Base-by-base conservation (phyloP, 2,113 vertebrate genomes). In the Catharus fuscescens region DNA sequence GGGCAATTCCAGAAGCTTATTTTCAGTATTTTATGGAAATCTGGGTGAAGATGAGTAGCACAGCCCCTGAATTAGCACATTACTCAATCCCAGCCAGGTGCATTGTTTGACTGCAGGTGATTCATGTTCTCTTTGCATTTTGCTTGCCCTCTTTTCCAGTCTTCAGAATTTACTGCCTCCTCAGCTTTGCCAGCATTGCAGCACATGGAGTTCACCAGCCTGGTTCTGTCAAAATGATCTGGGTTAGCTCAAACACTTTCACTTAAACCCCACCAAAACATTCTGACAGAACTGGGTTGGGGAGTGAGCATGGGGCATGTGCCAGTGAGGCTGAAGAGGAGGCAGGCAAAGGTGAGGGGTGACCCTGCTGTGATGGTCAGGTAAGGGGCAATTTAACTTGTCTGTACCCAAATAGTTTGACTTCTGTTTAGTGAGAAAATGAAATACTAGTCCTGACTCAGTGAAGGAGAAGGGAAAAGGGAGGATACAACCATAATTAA, bases 141-240 rank as follows among this genome's bases (percentile, higher is more conserved):
- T 48, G 7, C 76, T 88, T 93, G 54, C 62, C 17, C 21, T 73
- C 64, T 62, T 80, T 85, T 80, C 54, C 32, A 66, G 18, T 44
- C 38, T 42, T 70, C 14, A 5, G 20, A 15, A 34, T 54, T 83
- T 66, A 29, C 72, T 80, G 32, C 29, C 59, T 38, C 40, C 92
- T 70, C 50, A 80, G 71, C 72, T 73, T 56, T 77, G 42, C 71
- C 67, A 82, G 54, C 26, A 2, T 65, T 62, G 3, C 54, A 92
- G 47, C 85, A 57, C 66, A 8, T n/a, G 71, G 45, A 60, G 85
- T 31, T 92, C 82, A 80, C 82, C 86, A 95, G 85, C 86, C 90
- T 95, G 92, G 66, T 94, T 97, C 94, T 97, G 96, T 97, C 96
- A 93, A 32, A 90, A 32, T 28, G 44, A 92, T 95, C 90, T 83